Conservation (phyloP, 2,888 invertebrate genomes). For the Xylota segnis region DNA sequence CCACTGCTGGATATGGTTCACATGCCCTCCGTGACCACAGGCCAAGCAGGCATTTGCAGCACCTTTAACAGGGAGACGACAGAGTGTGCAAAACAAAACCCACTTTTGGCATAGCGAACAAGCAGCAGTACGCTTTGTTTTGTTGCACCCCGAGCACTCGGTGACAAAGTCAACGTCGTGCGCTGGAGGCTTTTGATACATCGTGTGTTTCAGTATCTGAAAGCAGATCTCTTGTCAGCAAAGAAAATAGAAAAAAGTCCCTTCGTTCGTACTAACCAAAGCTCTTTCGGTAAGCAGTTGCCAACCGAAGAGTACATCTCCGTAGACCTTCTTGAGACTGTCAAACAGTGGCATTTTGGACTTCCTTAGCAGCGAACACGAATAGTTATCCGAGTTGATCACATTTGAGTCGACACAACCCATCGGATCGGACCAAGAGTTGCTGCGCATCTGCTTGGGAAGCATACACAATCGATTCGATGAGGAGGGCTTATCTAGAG, state of each 20-base stretch:
- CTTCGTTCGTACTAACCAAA: conserved; percentile 80
- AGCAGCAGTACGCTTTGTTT: conserved; percentile 88
- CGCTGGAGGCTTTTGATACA: conserved; percentile 84
- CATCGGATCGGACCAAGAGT: conserved; percentile 94
- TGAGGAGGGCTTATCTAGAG: conserved; percentile 89
- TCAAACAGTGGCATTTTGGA: conserved; percentile 87
- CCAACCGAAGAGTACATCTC: conserved; percentile 95
- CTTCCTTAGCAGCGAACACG: conserved; percentile 82
- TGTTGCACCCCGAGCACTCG: conserved; percentile 89
- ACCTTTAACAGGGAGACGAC: conserved; percentile 93
- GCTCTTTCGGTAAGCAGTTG: conserved; percentile 91
- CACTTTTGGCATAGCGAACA: conserved; percentile 90
- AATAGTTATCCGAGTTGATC: conserved; percentile 79
- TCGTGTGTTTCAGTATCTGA: conserved; percentile 88
- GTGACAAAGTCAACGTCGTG: conserved; percentile 90
- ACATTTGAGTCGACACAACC: conserved; percentile 85
- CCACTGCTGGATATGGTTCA: conserved; percentile 93
- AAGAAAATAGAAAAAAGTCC: not conserved
- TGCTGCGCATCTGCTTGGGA: conserved; percentile 90
- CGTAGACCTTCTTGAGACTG: conserved; percentile 93
- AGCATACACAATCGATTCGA: conserved; percentile 89
- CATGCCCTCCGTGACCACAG: conserved; percentile 98
- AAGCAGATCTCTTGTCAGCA: conserved; percentile 3
- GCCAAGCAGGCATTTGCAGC: conserved; percentile 93
- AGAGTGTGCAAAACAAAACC: conserved; percentile 92